Percentiles rank a stretch among this genome's conserved stretches.
phyloP scores from a whole-genome alignment of 2,113 vertebrate species.

The Stercorarius parasiticus region DNA sequence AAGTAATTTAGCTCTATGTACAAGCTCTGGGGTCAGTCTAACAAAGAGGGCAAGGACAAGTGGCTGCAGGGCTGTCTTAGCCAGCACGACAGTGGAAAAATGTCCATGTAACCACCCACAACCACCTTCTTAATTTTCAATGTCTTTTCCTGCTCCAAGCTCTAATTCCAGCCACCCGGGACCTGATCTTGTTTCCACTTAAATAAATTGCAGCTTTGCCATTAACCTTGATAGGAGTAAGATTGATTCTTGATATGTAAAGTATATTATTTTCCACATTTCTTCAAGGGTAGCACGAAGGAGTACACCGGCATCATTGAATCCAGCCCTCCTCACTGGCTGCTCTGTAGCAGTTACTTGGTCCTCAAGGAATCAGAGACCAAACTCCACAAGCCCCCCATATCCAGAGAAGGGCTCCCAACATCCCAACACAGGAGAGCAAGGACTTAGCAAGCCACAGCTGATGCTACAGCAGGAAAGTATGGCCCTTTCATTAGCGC shows the following conservation, averaged over 20 bases:
- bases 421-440: background rate
- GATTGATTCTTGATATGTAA: background rate
- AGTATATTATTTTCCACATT: background rate
- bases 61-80: background rate
- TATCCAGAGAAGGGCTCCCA: background rate
- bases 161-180: background rate
- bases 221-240: slow-evolving; percentile 44
- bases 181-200: slow-evolving; percentile 28
- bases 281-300: background rate
- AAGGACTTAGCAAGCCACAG: background rate
- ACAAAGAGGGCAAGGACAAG: background rate
- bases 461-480: background rate
- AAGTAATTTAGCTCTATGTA: background rate
- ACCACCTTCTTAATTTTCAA: slow-evolving; percentile 32
- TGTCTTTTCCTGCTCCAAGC: slow-evolving; percentile 37
- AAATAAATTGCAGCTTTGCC: slow-evolving; percentile 8
- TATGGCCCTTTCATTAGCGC: rapidly evolving
- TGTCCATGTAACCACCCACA: background rate
- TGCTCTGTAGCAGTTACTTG: background rate
- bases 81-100: background rate
- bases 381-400: background rate
- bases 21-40: background rate
- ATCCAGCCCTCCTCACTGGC: no score
- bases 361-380: background rate
- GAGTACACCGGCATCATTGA: background rate